Evolutionary conservation across 2,797 vertebrate species (phyloP), one percentile per base, ranked within the genome.

Genomic region (Labroides dimidiatus): DNA sequence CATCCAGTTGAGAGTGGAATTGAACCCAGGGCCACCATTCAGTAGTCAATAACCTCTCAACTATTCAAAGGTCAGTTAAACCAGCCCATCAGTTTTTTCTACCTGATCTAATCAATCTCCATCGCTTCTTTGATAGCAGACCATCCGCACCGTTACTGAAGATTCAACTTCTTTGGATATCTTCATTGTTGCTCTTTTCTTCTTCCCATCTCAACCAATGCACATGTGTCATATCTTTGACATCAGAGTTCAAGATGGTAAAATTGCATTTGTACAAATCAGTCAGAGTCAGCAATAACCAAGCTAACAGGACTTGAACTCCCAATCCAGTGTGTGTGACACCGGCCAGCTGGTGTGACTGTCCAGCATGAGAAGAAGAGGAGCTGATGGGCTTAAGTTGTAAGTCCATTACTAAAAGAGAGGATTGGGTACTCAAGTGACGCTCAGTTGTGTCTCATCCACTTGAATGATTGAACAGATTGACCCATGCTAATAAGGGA

Each of bases 401-500:
- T 70, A 80, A 79, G 24, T 79, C 71, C 17, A 33, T 69, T 30
- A 55, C 37, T 56, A 7, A 37, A 24, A 61, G 60, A 61, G 52
- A 72, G 63, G 83, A 81, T 60, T 27, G 55, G 20, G 15, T 67
- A 59, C 75, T 75, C 30, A 42, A 61, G 51, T 0, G 1, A 5
- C 0, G 1, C 50, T 72, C 47, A 69, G 19, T 21, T 14, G n/a
- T 0, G 48, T 69, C 41, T 77, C 44, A 72, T 61, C 61, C 70
- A 41, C 60, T 59, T 23, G 44, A 74, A 33, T 3, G 17, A 58
- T n/a, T 62, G 16, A 54, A 36, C 63, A 64, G 70, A 75, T 60
- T 61, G 69, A 71, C 51, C 65, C 64, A 2, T 1, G 4, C 69
- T 81, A 69, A 81, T 84, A 65, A 58, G 30, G 67, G 71, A 77